Evolutionary conservation across 2,888 invertebrate species (phyloP).

Genomic region (Diabrotica balteata): DNA sequence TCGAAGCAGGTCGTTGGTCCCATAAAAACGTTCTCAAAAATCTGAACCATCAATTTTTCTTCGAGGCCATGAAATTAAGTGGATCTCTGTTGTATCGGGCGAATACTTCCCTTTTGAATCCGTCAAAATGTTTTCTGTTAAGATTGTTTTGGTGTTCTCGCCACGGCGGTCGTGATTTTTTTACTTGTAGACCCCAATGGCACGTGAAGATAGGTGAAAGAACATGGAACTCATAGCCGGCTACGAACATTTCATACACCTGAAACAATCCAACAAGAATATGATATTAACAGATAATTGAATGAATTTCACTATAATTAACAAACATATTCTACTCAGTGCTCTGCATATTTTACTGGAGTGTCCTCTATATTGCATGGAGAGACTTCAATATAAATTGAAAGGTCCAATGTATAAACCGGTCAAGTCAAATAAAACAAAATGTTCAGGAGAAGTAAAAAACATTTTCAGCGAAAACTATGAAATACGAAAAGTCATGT

Average conservation of each 20-base stretch:
- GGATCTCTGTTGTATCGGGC: constrained; percentile 78
- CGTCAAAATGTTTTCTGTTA: constrained; percentile 82
- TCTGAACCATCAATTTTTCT: constrained; percentile 17
- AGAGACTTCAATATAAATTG: too few relatives aligned
- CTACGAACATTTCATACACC: constrained; percentile 93
- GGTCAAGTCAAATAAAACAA: too few relatives aligned
- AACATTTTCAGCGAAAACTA: too few relatives aligned
- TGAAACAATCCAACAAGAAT: constrained; percentile 56
- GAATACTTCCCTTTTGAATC: constrained; percentile 83
- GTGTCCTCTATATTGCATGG: too few relatives aligned
- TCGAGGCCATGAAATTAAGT: constrained; percentile 60
- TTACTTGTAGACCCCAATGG: constrained; percentile 87
- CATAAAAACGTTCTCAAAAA: constrained; percentile 9
- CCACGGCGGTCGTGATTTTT: constrained; percentile 82
- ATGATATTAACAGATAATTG: neutral
- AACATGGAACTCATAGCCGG: constrained; percentile 87
- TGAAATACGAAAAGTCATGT: too few relatives aligned
- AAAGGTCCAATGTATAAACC: too few relatives aligned
- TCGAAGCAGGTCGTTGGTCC: constrained; percentile 2
- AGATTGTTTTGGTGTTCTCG: constrained; percentile 85
- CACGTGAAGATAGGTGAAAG: constrained; percentile 88
- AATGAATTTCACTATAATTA: neutral
- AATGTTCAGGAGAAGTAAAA: too few relatives aligned
- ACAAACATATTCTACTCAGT: too few relatives aligned
- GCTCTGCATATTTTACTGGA: too few relatives aligned